Percentiles rank a stretch among this genome's conserved stretches.
Evolutionary conservation across 2,797 vertebrate genomes (phyloP).

Genomic region (Sebastes diploproa): DNA sequence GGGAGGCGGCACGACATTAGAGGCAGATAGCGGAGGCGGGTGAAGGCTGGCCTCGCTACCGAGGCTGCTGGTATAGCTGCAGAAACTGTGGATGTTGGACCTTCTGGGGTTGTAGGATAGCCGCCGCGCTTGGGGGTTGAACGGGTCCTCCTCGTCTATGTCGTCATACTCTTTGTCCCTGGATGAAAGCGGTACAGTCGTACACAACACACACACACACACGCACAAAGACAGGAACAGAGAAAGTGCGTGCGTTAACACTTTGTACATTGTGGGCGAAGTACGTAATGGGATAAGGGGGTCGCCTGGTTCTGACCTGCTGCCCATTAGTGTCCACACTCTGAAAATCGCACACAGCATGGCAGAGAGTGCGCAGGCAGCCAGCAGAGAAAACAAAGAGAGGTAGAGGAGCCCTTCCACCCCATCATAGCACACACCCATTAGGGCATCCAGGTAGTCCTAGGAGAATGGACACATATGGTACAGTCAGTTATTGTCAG

Average conservation of each 20-base stretch:
- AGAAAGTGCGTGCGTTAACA: constrained; percentile 46
- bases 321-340: constrained; percentile 85
- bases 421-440: constrained; percentile 94
- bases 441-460: constrained; percentile 94
- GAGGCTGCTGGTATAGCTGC: constrained; percentile 93
- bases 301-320: constrained; percentile 81
- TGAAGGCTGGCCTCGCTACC: constrained; percentile 93
- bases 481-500: neutral
- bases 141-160: constrained; percentile 94
- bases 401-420: constrained; percentile 95
- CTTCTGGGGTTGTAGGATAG: constrained; percentile 85
- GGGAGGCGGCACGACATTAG: constrained; percentile 85
- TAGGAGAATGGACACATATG: constrained; percentile 51
- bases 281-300: constrained; percentile 53
- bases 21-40: constrained; percentile 84
- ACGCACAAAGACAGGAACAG: neutral
- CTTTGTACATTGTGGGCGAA: constrained; percentile 26
- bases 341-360: constrained; percentile 86
- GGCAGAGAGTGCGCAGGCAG: constrained; percentile 85
- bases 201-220: neutral
- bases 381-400: constrained; percentile 92
- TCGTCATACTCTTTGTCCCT: constrained; percentile 93
- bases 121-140: constrained; percentile 90
- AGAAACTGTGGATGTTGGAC: constrained; percentile 93
- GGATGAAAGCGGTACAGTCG: neutral